Evolutionary conservation across 2,113 vertebrate genomes (phyloP).

Genomic region (Myiagra hebetior): DNA sequence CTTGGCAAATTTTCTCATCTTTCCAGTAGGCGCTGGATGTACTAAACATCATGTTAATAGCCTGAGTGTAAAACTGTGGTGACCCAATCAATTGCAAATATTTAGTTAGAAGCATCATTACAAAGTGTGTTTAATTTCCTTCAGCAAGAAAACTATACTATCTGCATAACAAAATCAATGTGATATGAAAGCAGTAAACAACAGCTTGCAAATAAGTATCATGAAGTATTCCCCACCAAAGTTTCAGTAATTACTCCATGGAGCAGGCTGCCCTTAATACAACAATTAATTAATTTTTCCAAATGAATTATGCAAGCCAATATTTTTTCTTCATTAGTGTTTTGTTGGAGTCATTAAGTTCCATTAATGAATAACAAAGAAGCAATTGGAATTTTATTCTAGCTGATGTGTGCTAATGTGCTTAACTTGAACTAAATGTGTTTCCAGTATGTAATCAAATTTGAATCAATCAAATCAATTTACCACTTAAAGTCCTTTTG

Average conservation of each 20-base stretch:
- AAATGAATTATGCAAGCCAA: constrained; percentile 72
- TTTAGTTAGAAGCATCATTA: constrained; percentile 34
- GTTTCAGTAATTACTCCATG: constrained; percentile 64
- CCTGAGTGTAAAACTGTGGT: background rate
- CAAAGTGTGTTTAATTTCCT: constrained; percentile 49
- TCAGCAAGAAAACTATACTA: constrained; percentile 29
- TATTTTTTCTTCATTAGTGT: constrained; percentile 74
- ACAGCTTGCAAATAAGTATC: constrained; percentile 70
- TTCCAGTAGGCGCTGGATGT: background rate
- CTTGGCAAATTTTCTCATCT: background rate
- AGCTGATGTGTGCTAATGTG: constrained; percentile 66
- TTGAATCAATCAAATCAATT: constrained; percentile 79
- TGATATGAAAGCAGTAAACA: constrained; percentile 75
- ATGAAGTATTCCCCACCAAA: constrained; percentile 66
- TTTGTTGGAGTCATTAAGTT: constrained; percentile 74
- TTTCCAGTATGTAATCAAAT: constrained; percentile 73
- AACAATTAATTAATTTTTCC: constrained; percentile 78
- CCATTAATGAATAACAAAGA: constrained; percentile 76
- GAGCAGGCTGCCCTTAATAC: constrained; percentile 68
- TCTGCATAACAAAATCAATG: constrained; percentile 25
- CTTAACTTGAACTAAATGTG: constrained; percentile 70
- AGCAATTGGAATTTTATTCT: constrained; percentile 67
- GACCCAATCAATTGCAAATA: constrained; percentile 39
- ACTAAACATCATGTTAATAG: background rate
- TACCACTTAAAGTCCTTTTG: constrained; percentile 57